Evolutionary conservation across 2,113 vertebrate species (phyloP).

Genomic region (Phyllostomus discolor): DNA sequence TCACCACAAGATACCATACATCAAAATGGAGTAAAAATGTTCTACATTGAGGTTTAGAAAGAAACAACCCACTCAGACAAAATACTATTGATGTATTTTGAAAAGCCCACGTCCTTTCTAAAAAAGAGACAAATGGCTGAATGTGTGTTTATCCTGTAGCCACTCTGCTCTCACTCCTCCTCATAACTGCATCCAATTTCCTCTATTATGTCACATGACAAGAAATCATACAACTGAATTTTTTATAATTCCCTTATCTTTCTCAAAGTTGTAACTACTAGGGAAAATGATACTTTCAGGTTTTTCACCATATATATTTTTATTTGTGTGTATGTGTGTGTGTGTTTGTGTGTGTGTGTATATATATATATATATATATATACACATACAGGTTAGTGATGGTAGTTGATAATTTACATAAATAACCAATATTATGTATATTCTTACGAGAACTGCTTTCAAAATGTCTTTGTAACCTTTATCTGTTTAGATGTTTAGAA

Average conservation of each 20-base stretch:
- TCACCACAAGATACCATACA: not conserved
- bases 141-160: not conserved
- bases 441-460: not conserved
- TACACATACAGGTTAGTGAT: not conserved
- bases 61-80: not conserved
- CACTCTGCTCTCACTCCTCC: not conserved
- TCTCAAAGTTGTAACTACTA: not conserved
- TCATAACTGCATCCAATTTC: not conserved
- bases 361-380: no score
- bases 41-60: not conserved
- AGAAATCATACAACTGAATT: not conserved
- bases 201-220: not conserved
- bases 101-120: not conserved
- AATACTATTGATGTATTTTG: not conserved
- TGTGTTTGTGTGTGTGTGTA: no score
- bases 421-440: not conserved
- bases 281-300: not conserved
- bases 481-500: not conserved
- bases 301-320: not conserved
- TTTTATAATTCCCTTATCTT: not conserved
- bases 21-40: not conserved
- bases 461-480: not conserved
- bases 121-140: not conserved
- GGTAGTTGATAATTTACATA: not conserved
- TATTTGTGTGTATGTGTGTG: not conserved